Conservation (phyloP, 2,113 vertebrate species). For the Datnioides undecimradiatus region DNA sequence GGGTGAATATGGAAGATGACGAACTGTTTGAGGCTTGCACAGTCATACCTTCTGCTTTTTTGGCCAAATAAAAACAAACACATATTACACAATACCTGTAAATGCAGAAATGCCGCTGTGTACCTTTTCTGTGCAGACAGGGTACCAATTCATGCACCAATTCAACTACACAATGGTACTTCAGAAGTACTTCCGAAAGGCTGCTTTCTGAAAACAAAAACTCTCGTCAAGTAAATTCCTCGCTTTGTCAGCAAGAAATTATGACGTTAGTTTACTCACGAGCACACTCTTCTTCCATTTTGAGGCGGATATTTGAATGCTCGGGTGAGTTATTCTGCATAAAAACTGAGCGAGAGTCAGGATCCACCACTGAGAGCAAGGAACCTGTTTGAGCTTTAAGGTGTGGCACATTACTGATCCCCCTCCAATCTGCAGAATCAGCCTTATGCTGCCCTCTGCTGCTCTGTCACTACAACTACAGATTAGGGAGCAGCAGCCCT, state of each 20-base stretch:
- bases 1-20: no score
- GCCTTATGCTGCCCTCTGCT: conserved; percentile 41
- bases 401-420: background rate
- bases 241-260: no score
- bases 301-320: background rate
- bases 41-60: no score
- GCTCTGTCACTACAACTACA: background rate
- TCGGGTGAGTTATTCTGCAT: background rate
- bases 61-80: no score
- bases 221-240: no score
- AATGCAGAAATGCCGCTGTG: background rate
- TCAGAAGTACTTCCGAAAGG: no score
- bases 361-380: background rate
- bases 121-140: no score
- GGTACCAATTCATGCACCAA: no score
- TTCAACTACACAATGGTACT: no score
- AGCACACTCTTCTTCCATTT: background rate
- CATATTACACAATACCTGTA: no score
- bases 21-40: no score
- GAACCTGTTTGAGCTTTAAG: background rate
- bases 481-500: background rate
- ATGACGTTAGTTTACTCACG: background rate
- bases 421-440: background rate
- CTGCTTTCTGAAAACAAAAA: no score
- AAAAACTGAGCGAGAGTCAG: background rate